A percentile compares a stretch with the other conserved stretches of the same genome.
These are phyloP conservation scores for Melinaea marsaeus DNA, from an alignment of 2,888 invertebrate genomes.

Conservation along the genomic window DNA sequence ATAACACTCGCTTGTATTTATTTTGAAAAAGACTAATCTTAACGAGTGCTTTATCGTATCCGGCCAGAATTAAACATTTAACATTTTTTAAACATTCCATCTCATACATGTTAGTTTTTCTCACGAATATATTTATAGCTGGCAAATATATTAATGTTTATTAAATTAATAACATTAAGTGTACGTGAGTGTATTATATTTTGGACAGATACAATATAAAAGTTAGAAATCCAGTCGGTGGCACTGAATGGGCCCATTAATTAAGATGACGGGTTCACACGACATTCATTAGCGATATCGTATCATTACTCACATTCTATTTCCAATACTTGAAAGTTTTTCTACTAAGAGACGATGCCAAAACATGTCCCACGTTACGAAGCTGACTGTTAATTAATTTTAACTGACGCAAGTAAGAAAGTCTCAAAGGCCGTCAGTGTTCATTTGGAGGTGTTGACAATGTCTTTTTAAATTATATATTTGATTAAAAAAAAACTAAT, in stretches of 20 bases:
- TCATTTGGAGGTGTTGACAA: constrained; percentile 14
- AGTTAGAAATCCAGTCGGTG: constrained; percentile 34
- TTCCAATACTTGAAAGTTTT: constrained; percentile 68
- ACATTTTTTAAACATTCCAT: constrained; percentile 49
- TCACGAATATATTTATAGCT: constrained; percentile 43
- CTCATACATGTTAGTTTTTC: constrained; percentile 55
- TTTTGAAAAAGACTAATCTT: constrained; percentile 65
- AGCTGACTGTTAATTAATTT: constrained; percentile 65
- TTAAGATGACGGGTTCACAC: constrained; percentile 70
- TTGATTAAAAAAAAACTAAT: constrained; percentile 3
- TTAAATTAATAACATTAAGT: constrained; percentile 30
- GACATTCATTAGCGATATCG: constrained; percentile 61
- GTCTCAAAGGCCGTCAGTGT: constrained; percentile 36
- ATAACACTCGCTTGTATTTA: constrained; percentile 55
- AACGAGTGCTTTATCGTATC: constrained; percentile 66
- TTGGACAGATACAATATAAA: constrained; percentile 13
- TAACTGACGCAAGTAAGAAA: constrained; percentile 58
- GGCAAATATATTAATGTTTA: constrained; percentile 25
- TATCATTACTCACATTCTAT: constrained; percentile 71
- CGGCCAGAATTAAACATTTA: constrained; percentile 42
- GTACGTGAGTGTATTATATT: constrained; percentile 47
- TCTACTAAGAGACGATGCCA: constrained; percentile 55
- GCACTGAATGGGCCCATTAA: constrained; percentile 55
- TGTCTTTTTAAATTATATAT: neutral
- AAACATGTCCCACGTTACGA: constrained; percentile 55